Conservation (phyloP, 1,140 invertebrate species). For the Belonocnema kinseyi region DNA sequence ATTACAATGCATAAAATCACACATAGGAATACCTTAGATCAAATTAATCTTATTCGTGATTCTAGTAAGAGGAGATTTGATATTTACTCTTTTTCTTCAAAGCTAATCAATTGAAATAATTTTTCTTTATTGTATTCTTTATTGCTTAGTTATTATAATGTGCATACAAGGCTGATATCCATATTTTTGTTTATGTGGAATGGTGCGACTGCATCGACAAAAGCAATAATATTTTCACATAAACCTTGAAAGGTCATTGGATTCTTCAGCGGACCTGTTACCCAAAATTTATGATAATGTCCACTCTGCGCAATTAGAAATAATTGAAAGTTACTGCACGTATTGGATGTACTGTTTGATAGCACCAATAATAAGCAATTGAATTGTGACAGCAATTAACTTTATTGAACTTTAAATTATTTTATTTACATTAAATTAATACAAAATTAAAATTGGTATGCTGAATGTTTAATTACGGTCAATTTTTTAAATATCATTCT, state of each 20-base stretch:
- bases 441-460: neutral
- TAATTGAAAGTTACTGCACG: constrained; percentile 4
- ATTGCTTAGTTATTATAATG: too few relatives aligned
- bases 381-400: constrained; percentile 9
- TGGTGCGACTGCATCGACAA: neutral
- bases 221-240: constrained; percentile 24
- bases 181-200: neutral
- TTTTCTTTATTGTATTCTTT: too few relatives aligned
- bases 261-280: constrained; percentile 23
- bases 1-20: too few relatives aligned
- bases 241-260: constrained; percentile 28
- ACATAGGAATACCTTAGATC: too few relatives aligned
- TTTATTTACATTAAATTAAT: neutral
- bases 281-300: constrained; percentile 24
- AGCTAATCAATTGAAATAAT: too few relatives aligned
- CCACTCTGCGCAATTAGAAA: constrained; percentile 17
- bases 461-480: neutral
- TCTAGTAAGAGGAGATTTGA: too few relatives aligned
- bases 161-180: too few relatives aligned
- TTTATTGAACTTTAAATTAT: neutral
- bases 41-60: too few relatives aligned
- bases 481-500: too few relatives aligned
- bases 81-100: too few relatives aligned
- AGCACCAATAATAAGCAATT: constrained; percentile 7
- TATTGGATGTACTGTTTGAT: constrained; percentile 19